Percentiles rank a stretch among this genome's conserved stretches.
phyloP scores from a whole-genome alignment of 2,113 vertebrate species.

The Silurus asotus region DNA sequence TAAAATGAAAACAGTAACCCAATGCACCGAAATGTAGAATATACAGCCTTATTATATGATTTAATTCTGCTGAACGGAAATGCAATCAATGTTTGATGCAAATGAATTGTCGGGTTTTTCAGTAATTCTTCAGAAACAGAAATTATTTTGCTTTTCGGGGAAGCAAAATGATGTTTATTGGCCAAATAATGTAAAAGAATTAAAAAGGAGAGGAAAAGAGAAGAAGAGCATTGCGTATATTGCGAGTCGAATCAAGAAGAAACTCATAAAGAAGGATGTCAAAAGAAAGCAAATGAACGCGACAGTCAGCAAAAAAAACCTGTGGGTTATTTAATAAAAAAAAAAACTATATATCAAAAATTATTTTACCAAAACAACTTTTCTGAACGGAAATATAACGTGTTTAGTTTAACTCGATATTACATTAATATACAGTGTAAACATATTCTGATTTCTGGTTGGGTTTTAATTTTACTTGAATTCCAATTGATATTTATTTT shows the following conservation, averaged over 20 bases:
- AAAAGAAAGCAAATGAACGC: neutral
- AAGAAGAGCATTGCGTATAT: neutral
- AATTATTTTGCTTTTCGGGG: neutral
- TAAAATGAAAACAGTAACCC: neutral
- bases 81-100: neutral
- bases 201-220: neutral
- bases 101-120: neutral
- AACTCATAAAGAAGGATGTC: neutral
- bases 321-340: no score
- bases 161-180: neutral
- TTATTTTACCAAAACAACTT: neutral
- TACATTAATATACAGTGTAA: neutral
- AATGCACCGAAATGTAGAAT: neutral
- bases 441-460: neutral
- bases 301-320: neutral
- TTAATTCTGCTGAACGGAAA: neutral
- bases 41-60: neutral
- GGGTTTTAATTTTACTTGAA: neutral
- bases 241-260: neutral
- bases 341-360: neutral
- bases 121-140: no score
- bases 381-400: neutral
- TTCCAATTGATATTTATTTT: neutral
- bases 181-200: neutral
- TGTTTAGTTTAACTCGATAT: accelerated